phyloP scores from a whole-genome alignment of 2,113 vertebrate genomes.

The Lagopus muta region DNA sequence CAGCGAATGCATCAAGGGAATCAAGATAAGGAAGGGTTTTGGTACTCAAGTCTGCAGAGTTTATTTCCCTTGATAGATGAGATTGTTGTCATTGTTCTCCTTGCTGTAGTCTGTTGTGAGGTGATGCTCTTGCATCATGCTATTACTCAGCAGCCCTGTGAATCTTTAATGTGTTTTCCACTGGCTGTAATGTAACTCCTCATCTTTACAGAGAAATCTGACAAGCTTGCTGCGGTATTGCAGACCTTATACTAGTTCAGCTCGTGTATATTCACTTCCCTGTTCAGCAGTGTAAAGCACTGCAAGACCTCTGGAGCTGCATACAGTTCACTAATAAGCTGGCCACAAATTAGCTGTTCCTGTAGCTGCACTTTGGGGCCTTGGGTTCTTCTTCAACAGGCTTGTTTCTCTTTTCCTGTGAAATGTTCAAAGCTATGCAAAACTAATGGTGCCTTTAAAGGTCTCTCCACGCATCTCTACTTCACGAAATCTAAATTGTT shows the following conservation, averaged over 20 bases:
- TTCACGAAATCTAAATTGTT: conserved; percentile 47
- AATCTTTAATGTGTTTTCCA: conserved; percentile 71
- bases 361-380: background rate
- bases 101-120: background rate
- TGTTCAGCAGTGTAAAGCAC: background rate
- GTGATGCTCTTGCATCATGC: conserved; percentile 22
- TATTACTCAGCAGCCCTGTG: conserved; percentile 30
- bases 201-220: background rate
- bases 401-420: conserved; percentile 7
- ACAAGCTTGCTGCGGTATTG: background rate
- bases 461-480: background rate
- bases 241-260: background rate
- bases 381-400: background rate
- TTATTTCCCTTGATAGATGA: background rate
- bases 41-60: background rate
- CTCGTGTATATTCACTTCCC: background rate
- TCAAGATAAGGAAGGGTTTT: background rate
- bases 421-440: conserved; percentile 6
- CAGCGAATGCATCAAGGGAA: background rate
- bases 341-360: background rate
- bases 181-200: conserved; percentile 34
- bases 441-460: conserved; percentile 3
- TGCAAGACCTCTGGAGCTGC: background rate
- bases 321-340: background rate
- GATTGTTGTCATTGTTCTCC: background rate